Conservation (phyloP, 2,113 vertebrate species). For the Psophia crepitans region DNA sequence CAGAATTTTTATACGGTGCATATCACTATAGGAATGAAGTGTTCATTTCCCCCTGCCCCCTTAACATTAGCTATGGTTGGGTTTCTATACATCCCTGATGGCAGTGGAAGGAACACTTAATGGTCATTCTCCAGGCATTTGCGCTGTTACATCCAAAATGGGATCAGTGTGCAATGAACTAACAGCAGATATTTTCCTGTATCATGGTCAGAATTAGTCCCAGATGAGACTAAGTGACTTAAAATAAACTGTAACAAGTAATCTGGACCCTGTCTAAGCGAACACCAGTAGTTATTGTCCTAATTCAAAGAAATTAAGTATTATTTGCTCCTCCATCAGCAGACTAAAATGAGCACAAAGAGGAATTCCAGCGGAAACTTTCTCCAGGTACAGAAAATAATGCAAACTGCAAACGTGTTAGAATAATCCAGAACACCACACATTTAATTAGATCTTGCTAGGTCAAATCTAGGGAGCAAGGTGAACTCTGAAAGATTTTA, state of each 20-base stretch:
- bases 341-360: neutral
- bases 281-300: neutral
- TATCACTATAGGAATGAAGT: neutral
- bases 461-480: neutral
- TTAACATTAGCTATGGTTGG: neutral
- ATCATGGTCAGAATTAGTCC: neutral
- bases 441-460: neutral
- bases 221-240: neutral
- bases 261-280: neutral
- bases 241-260: slow-evolving; percentile 21
- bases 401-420: neutral
- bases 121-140: neutral
- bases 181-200: neutral
- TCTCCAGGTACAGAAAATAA: neutral
- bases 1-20: neutral
- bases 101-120: neutral
- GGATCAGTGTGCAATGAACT: neutral
- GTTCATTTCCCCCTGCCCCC: neutral
- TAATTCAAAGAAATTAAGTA: slow-evolving; percentile 16
- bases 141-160: neutral
- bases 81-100: neutral
- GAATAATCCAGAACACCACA: neutral
- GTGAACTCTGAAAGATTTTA: neutral
- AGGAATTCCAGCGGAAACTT: neutral
- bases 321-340: neutral